These are phyloP conservation scores for Brassicogethes aeneus DNA, from an alignment of 2,888 invertebrate species.

Conservation along the genomic window DNA sequence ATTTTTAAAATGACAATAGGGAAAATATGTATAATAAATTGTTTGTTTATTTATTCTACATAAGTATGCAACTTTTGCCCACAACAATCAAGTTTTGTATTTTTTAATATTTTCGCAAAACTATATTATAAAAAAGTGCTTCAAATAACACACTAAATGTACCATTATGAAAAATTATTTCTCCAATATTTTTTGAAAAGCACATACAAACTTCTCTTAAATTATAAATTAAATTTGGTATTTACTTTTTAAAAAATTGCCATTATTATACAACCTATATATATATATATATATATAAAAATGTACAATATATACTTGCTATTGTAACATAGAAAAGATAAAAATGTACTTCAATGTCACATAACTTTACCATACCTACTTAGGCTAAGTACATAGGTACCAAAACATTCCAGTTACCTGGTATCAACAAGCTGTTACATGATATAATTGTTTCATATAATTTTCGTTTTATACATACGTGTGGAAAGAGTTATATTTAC, in stretches of 20 bases:
- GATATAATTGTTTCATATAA: slow-evolving; percentile 6
- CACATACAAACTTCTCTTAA: neutral
- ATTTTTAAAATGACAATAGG: neutral
- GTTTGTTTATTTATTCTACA: slow-evolving; percentile 2
- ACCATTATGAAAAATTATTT: slow-evolving; percentile 17
- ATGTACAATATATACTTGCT: slow-evolving; percentile 15
- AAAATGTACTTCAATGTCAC: slow-evolving; percentile 19
- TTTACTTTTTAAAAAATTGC: slow-evolving; percentile 3
- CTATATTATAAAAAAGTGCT: neutral
- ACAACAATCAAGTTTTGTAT: too few species aligned
- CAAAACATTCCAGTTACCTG: too few species aligned
- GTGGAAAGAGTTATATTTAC: slow-evolving; percentile 8
- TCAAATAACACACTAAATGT: slow-evolving; percentile 13
- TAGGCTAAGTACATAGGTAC: slow-evolving; percentile 13
- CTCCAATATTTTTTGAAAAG: neutral
- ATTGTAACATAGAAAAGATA: slow-evolving; percentile 15
- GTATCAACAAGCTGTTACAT: too few species aligned
- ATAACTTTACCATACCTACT: slow-evolving; percentile 17
- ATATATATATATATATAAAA: slow-evolving; percentile 6
- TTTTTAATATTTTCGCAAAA: slow-evolving; percentile 6
- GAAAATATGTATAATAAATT: slow-evolving; percentile 8
- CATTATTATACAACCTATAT: neutral
- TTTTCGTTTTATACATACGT: neutral
- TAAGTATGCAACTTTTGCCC: too few species aligned
- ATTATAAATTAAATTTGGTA: neutral